Evolutionary conservation across 2,888 invertebrate genomes (phyloP), one percentile per base, ranked within the genome.

Genomic region (Liopterus haemorrhoidalis): DNA sequence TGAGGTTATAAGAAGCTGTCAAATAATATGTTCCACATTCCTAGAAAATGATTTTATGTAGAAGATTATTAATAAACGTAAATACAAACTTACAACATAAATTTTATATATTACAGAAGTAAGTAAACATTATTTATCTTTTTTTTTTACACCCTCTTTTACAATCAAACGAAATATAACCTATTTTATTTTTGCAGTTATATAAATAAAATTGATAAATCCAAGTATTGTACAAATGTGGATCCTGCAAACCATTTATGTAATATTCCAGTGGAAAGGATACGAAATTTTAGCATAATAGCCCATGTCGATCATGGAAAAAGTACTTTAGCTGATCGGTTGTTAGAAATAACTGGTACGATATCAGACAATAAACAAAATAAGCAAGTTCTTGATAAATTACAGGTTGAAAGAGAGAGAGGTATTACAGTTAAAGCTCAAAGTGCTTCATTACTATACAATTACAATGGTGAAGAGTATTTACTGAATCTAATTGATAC

Each of bases 271-370:
- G 52, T 71, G 12, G 71, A 74, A 51, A 62, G 67, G 52, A 91
- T 94, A 30, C 74, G 95, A 45, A 96, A 96, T 66, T 95, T 96
- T 62, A 88, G 94, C 67, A 96, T 99, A 59, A 92, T 99, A 50
- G 97, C 97, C n/a, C 97, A 99, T 70, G 89, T 99, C 1, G 97
- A 99, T 67, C 97, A 97, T 73, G 97, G 97, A 0, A 99, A 99
- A 71, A 93, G 93, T 66, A 99, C 97, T 0, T 70, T 99, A 46
- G 95, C 97, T 1, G 97, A 99, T 66, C 74, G 97, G 43, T 67
- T 99, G n/a, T 68, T 99, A 9, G 96, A 97, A 76, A 69, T 86
- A 41, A 93, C 95, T 12, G 95, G 94, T 53, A 82, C 81, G 0
- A 80, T 86, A 43, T 77, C 79, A 59, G 70, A 71, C 1, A 79